Base-by-base conservation (phyloP, 2,888 invertebrate species). In the Cistogaster globosa region DNA sequence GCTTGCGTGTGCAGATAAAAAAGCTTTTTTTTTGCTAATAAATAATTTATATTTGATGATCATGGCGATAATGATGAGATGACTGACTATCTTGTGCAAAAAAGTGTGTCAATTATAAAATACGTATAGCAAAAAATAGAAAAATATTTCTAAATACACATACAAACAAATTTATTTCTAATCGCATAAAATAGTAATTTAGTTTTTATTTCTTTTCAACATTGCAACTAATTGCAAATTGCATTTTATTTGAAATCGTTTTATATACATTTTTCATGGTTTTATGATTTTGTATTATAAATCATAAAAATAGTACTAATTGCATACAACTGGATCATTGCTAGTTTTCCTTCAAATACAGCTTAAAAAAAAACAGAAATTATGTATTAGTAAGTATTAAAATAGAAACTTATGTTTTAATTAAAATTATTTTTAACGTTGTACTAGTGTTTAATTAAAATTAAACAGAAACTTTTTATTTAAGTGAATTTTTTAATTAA, bases 51-150 rank as follows among this genome's bases (percentile, higher is more conserved):
- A 48, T 74, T 65, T 72, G 8, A 65, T 58, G 74, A 74, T 74
- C 67, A 62, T 68, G 20, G 63, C 32, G 14, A 65, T 48, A 42
- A 80, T 72, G 72, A 69, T 63, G 38, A 45, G 71, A 76, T 77
- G 71, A 77, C 72, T 77, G 71, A 77, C 72, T 76, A 82, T 71
- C 65, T 82, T 71, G 58, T 53, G 57, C 71, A 77, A 68, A 80
- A 83, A 83, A 83, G 76, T 83, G 76, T 83, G 82, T 83, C 82
- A 83, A 77, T 77, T 77, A 76, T 26, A 58, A 63, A 76, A 20
- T 48, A 2, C n/a, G n/a, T 12, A 48, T 14, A 48, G n/a, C 48
- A 48, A 48, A 69, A 53, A 62, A 75, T 14, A 69, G 11, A 51
- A 57, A 58, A 18, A 36, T 48, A 42, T n/a, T 16, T n/a, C 26